These are phyloP conservation scores for Thecophora atra DNA, from an alignment of 2,888 invertebrate genomes.

Conservation along the genomic window DNA sequence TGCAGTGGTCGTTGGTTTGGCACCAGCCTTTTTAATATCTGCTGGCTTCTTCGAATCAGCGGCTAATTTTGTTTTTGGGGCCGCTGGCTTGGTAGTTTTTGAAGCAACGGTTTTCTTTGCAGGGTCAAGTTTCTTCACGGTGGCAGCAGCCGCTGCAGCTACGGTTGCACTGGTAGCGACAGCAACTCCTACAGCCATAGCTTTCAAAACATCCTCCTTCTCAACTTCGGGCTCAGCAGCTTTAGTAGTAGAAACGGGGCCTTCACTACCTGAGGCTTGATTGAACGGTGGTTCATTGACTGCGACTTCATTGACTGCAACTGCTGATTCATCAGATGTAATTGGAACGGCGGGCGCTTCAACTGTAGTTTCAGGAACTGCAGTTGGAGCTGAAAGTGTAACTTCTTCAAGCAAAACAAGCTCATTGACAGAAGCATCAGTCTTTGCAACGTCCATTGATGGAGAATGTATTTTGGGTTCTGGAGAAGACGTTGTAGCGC, in stretches of 20 bases:
- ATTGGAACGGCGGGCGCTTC: neutral
- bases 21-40: conserved; percentile 45
- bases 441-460: conserved; percentile 1
- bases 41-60: conserved; percentile 41
- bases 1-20: conserved; percentile 37
- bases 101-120: conserved; percentile 23
- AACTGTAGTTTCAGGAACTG: conserved; percentile 15
- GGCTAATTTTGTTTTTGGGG: conserved; percentile 41
- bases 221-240: neutral
- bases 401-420: neutral
- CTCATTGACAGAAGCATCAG: neutral
- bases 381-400: neutral
- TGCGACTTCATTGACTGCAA: conserved; percentile 12
- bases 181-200: neutral
- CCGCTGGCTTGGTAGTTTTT: conserved; percentile 13
- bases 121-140: conserved; percentile 39
- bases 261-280: conserved; percentile 1
- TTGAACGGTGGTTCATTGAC: neutral
- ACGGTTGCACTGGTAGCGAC: conserved; percentile 17
- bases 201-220: neutral
- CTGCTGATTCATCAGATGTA: neutral
- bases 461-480: conserved; percentile 32
- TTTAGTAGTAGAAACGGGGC: conserved; percentile 27
- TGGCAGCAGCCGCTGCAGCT: conserved; percentile 33
- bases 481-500: conserved; percentile 5